phyloP scores from a whole-genome alignment of 1,140 invertebrate species.

The Diachasma alloeum region DNA sequence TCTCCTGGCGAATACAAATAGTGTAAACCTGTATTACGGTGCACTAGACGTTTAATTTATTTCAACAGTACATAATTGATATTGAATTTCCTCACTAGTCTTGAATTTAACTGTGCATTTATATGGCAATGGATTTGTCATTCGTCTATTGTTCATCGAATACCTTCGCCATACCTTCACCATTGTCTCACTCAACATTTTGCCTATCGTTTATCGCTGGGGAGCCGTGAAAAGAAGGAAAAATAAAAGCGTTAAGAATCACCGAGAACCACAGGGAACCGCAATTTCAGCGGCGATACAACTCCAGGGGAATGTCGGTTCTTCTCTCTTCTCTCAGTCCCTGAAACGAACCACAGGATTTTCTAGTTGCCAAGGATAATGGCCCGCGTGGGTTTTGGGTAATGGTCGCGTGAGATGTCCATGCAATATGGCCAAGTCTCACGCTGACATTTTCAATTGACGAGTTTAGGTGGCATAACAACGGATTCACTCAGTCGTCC shows the following conservation, averaged over 20 bases:
- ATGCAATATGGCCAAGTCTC: constrained; percentile 15
- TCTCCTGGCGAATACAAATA: not conserved
- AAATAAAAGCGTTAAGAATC: not conserved
- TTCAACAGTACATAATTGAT: not conserved
- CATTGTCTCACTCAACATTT: not conserved
- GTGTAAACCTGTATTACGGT: not conserved
- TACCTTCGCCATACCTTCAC: not conserved
- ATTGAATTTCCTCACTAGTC: not conserved
- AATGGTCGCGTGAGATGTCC: constrained; percentile 21
- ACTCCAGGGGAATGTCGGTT: not conserved
- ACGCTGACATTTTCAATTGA: not conserved
- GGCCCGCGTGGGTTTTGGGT: constrained; percentile 20
- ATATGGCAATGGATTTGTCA: not conserved
- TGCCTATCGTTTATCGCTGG: not conserved
- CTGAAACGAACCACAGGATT: constrained; percentile 27
- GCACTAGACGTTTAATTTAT: not conserved
- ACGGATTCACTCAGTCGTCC: constrained; percentile 34
- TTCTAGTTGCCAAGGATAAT: constrained; percentile 30
- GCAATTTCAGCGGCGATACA: constrained; percentile 12
- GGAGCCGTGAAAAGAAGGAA: not conserved
- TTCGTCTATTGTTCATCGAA: not conserved
- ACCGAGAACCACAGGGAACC: constrained; percentile 3
- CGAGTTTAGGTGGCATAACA: not conserved
- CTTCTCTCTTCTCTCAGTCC: not conserved
- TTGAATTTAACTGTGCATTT: not conserved